These are phyloP conservation scores for Lutraria rhynchaena DNA, from an alignment of 1,140 invertebrate genomes.

Conservation along the genomic window DNA sequence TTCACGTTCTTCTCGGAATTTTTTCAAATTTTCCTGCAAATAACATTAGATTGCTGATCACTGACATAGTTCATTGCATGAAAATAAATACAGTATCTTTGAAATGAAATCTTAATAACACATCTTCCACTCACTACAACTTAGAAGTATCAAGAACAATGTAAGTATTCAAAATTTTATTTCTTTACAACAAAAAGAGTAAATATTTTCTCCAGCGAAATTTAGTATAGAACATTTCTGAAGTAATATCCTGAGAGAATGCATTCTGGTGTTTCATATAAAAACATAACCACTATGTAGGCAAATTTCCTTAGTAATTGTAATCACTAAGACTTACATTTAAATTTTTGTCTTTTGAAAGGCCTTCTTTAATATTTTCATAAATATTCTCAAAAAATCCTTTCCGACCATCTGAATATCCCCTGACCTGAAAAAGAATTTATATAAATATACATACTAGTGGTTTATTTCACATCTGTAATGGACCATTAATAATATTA, in stretches of 20 bases:
- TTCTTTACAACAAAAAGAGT: too few relatives aligned
- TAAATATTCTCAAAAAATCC: slow-evolving; percentile 94
- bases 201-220: too few relatives aligned
- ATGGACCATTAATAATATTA: not conserved
- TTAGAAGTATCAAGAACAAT: too few relatives aligned
- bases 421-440: slow-evolving; percentile 70
- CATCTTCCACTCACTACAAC: too few relatives aligned
- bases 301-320: too few relatives aligned
- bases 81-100: too few relatives aligned
- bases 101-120: too few relatives aligned
- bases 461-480: not conserved
- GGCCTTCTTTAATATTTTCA: slow-evolving; percentile 96
- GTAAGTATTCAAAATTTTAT: too few relatives aligned
- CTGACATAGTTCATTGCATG: not conserved
- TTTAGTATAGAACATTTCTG: too few relatives aligned
- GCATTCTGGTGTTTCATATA: too few relatives aligned
- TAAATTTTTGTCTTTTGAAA: slow-evolving; percentile 99
- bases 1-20: slow-evolving; percentile 97
- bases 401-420: slow-evolving; percentile 72
- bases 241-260: too few relatives aligned
- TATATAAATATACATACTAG: not conserved
- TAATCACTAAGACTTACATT: slow-evolving; percentile 84
- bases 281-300: too few relatives aligned
- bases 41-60: slow-evolving; percentile 23
- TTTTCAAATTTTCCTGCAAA: slow-evolving; percentile 92